Base-by-base conservation (phyloP, 2,797 vertebrate species). In the Morus bassanus region DNA sequence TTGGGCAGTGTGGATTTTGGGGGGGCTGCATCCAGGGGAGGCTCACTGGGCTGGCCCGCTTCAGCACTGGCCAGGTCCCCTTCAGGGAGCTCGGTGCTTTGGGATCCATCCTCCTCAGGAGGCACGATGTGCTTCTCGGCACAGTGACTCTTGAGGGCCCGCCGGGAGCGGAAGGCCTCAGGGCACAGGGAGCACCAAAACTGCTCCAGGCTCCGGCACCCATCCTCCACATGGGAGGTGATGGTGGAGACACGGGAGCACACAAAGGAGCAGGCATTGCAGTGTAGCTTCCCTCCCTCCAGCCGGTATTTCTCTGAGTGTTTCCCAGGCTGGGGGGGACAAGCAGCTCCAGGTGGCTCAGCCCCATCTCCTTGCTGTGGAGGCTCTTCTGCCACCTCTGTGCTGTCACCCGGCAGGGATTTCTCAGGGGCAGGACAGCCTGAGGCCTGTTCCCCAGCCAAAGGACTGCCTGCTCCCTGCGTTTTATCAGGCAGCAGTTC, bases 241-340 rank as follows among this genome's bases (percentile, higher is more conserved):
- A 99, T 98, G 23, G 98, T 98, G 54, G 98, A 97, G 43, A 98
- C 95, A 30, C 98, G 98, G 37, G 98, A 97, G 30, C 99, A 99
- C 16, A 98, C 96, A 35, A 99, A 99, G 6, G 86, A 94, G 94
- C 99, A 99, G 4, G 96, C 93, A 9, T 97, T 98, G 92, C 99
- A 99, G 86, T 86, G 98, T 74, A 98, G 99, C 95, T 98, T 99
- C 51, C 98, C 98, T 46, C 97, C 97, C 59, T 98, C 97, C 27
- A 97, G 91, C 16, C 57, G 91, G 92, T 98, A 98, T 75, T 97
- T 98, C 61, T 97, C 96, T 5, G 65, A 64, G 4, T 27, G 54
- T 60, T 97, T 98, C 56, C 91, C 95, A 67, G 78, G 53, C 7
- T 45, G 77, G 18, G 60, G 19, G 10, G 19, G 39, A 78, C 37